Evolutionary conservation across 1,140 invertebrate genomes (phyloP).

Genomic region (Pomacea maculata): DNA sequence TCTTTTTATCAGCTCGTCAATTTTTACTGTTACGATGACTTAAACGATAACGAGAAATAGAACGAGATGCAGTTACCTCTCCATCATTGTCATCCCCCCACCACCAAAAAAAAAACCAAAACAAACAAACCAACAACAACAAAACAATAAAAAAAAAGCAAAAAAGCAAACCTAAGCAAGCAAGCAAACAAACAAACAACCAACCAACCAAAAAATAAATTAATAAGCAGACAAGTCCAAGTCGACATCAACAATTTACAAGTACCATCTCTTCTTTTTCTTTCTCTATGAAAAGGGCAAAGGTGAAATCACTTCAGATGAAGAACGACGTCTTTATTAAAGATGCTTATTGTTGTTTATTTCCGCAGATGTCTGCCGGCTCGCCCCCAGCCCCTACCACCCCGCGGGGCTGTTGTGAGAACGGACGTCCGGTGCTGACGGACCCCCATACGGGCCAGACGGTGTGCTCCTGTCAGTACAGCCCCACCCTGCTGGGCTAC

Average conservation of each 20-base stretch:
- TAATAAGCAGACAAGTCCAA: not conserved
- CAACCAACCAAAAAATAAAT: not conserved
- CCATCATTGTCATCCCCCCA: too few species aligned
- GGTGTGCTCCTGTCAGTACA: slow-evolving; percentile 96
- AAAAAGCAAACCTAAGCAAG: too few species aligned
- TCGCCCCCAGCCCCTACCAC: slow-evolving; percentile 36
- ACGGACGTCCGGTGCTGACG: slow-evolving; percentile 90
- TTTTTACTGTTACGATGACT: too few species aligned
- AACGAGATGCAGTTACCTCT: too few species aligned
- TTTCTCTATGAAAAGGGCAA: not conserved
- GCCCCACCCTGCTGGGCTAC: slow-evolving; percentile 69
- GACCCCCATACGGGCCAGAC: slow-evolving; percentile 94
- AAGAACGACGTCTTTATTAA: not conserved
- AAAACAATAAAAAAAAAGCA: too few species aligned
- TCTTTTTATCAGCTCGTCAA: too few species aligned
- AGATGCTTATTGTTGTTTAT: slow-evolving; percentile 2
- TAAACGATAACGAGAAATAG: too few species aligned
- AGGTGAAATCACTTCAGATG: not conserved
- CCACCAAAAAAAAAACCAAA: not conserved
- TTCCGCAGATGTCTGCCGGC: slow-evolving; percentile 44
- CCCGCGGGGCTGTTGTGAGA: slow-evolving; percentile 80
- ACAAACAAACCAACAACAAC: not conserved
- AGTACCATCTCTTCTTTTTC: not conserved
- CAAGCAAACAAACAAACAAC: too few species aligned
- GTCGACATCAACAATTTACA: not conserved